Conservation (phyloP, 2,797 vertebrate species). For the Gambusia yucatana region DNA sequence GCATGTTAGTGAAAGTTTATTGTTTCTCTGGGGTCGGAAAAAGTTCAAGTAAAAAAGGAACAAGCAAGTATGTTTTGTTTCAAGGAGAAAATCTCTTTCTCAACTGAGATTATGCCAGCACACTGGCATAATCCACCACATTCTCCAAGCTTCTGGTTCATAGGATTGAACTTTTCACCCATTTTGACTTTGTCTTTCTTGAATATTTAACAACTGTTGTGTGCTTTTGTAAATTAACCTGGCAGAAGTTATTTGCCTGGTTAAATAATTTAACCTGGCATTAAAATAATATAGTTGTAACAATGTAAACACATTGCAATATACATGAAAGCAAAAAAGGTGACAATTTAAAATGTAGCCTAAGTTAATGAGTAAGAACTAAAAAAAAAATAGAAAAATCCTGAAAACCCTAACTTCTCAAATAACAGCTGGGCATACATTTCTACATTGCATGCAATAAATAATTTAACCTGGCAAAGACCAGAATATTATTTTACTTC, state of each 20-base stretch:
- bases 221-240: not conserved
- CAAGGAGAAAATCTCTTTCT: too few relatives aligned
- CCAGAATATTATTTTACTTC: not conserved
- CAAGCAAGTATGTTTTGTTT: too few relatives aligned
- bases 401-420: slow-evolving; percentile 75
- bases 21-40: too few relatives aligned
- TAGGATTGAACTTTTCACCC: not conserved
- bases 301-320: slow-evolving; percentile 84
- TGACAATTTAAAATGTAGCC: slow-evolving; percentile 82
- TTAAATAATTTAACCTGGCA: slow-evolving; percentile 1
- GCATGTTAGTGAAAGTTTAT: not conserved
- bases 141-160: not conserved
- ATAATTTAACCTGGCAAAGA: not conserved
- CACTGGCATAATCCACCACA: too few relatives aligned
- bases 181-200: not conserved
- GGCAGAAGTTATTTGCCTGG: too few relatives aligned
- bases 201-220: not conserved
- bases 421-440: slow-evolving; percentile 85
- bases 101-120: too few relatives aligned
- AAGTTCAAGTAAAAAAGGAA: too few relatives aligned
- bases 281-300: slow-evolving; percentile 79
- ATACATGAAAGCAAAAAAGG: slow-evolving; percentile 80
- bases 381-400: slow-evolving; percentile 21
- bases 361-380: slow-evolving; percentile 80
- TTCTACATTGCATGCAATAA: slow-evolving; percentile 87